A percentile compares a stretch with the other conserved stretches of the same genome.
Conservation (phyloP, 2,113 vertebrate species). For the Cyrtonyx montezumae region DNA sequence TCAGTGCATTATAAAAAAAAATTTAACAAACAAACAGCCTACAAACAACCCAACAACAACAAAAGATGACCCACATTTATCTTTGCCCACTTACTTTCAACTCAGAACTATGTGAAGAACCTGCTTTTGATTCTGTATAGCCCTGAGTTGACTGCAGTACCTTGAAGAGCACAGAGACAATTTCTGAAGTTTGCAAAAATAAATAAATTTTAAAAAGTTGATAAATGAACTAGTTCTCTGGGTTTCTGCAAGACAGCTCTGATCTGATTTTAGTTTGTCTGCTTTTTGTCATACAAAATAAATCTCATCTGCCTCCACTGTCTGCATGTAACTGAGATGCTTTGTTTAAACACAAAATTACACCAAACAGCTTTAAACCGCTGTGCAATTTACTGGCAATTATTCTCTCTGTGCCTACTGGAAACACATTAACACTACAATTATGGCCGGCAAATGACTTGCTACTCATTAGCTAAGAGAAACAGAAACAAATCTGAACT, state of each 20-base stretch:
- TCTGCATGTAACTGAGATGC: neutral
- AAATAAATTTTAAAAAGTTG: neutral
- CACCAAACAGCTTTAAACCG: conserved; percentile 12
- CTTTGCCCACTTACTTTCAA: neutral
- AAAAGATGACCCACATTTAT: rapidly evolving
- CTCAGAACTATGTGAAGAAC: rapidly evolving
- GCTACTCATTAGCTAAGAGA: conserved; percentile 20
- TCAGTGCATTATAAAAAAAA: neutral
- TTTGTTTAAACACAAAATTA: conserved; percentile 3
- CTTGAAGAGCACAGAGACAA: neutral
- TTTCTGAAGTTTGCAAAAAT: neutral
- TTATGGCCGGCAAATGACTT: conserved; percentile 28
- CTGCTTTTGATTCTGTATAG: neutral
- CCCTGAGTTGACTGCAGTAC: neutral
- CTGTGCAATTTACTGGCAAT: neutral
- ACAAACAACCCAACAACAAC: neutral
- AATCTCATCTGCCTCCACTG: neutral
- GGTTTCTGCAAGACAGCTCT: neutral
- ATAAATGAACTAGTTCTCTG: neutral
- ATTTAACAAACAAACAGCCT: neutral
- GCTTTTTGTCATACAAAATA: neutral
- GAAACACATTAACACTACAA: conserved; percentile 29
- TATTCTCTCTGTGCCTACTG: conserved; percentile 14
- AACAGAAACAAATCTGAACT: conserved; percentile 23
- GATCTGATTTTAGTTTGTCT: neutral